Percentiles rank a stretch among this genome's conserved stretches.
phyloP scores from a whole-genome alignment of 2,797 vertebrate species.

The Parauchenoglanis punctatus region DNA sequence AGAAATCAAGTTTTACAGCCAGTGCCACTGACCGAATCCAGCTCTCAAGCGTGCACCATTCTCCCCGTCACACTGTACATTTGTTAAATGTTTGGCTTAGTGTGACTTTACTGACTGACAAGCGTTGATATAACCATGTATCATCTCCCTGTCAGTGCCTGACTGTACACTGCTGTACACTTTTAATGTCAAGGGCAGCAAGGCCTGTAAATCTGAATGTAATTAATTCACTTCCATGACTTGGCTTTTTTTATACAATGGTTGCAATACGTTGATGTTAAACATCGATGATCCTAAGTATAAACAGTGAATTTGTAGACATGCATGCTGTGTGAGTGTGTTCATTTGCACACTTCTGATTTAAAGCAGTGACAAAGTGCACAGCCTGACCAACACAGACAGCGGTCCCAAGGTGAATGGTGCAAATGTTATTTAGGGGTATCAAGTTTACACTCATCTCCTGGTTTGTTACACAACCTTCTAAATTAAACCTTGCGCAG shows the following conservation, averaged over 20 bases:
- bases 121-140: conserved; percentile 64
- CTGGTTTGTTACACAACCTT: conserved; percentile 69
- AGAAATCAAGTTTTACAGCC: conserved; percentile 52
- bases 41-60: conserved; percentile 41
- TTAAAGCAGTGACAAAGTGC: conserved; percentile 14
- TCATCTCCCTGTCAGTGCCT: conserved; percentile 57
- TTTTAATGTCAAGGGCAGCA: conserved; percentile 18
- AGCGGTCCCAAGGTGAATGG: conserved; percentile 58
- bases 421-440: conserved; percentile 74
- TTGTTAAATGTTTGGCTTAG: conserved; percentile 46
- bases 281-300: background rate
- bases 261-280: background rate
- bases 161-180: conserved; percentile 31
- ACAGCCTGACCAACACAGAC: conserved; percentile 63
- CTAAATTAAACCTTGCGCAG: conserved; percentile 66
- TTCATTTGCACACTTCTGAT: background rate
- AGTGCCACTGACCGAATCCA: conserved; percentile 45
- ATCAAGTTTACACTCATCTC: conserved; percentile 69
- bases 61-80: conserved; percentile 42
- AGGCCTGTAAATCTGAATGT: background rate
- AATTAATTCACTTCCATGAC: background rate
- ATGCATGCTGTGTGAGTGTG: background rate
- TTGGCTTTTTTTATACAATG: background rate
- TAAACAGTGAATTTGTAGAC: background rate
- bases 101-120: conserved; percentile 57